Base-by-base conservation (phyloP, 2,113 vertebrate genomes). In the Corydoras maculifer region DNA sequence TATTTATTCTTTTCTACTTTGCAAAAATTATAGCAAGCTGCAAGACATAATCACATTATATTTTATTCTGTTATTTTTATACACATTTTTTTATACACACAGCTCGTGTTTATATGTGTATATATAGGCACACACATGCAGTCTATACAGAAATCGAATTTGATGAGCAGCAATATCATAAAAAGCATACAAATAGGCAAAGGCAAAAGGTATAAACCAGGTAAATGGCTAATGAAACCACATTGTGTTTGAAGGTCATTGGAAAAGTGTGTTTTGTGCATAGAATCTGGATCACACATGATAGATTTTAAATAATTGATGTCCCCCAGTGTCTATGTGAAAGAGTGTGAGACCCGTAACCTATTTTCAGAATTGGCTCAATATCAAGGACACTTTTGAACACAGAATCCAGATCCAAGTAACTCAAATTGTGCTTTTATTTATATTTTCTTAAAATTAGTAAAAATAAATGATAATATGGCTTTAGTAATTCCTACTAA, bases 361-460 rank as follows among this genome's bases (percentile, higher is more conserved):
- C 82, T 74, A 77, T 70, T 81, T 82, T 67, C 54, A 29, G 50
- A 69, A 74, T 61, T 83, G 82, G 77, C 65, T 64, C 1, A 9
- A 62, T 64, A 71, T 78, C 73, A 68, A 76, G 69, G 76, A 9
- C 74, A 12, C 58, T 62, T n/a, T 78, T 64, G 53, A 8, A 25
- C 32, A 64, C 69, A 62, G n/a, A 11, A 62, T 71, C n/a, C 59
- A 13, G 10, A n/a, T 35, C 9, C 12, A 54, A 0, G 6, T 29
- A 29, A 6, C 11, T 3, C 55, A 58, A 35, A n/a, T 5, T 12
- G 0, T 13, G 43, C 9, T 48, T 53, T 67, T 11, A 62, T 57
- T 66, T 53, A 53, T 53, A 8, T 53, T 53, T 53, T 10, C 61
- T 10, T 31, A 18, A 59, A 9, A 8, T 18, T 57, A 32, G 15